Conservation (phyloP, 92 coral and sea anemone genomes). For the Epizoanthus illoricatus region DNA sequence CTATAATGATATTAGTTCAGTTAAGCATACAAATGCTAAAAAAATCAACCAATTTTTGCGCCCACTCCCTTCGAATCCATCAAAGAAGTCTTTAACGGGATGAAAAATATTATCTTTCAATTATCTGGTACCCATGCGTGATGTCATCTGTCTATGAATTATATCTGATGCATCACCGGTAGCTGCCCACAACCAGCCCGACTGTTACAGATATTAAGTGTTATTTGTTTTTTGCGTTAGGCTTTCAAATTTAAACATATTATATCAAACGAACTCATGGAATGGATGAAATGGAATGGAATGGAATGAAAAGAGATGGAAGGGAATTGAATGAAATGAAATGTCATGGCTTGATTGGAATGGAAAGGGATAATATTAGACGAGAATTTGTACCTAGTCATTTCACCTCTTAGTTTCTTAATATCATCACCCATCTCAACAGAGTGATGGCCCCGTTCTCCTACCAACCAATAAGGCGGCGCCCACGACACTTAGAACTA, state of each 20-base stretch:
- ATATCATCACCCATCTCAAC: neutral
- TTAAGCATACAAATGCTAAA: neutral
- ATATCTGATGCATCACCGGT: neutral
- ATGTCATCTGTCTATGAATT: conserved; percentile 21
- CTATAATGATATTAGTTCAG: neutral
- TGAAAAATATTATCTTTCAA: neutral
- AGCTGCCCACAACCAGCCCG: too few species aligned
- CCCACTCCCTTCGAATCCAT: neutral
- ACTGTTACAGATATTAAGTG: too few species aligned
- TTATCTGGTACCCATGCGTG: neutral
- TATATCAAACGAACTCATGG: too few species aligned
- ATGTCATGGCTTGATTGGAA: too few species aligned
- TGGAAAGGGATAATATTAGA: neutral
- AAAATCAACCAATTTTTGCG: neutral
- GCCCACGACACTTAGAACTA: conserved; percentile 18
- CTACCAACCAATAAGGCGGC: conserved; percentile 11
- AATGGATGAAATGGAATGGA: neutral
- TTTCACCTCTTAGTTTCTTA: neutral
- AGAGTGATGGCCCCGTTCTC: conserved; percentile 30
- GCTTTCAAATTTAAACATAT: too few species aligned
- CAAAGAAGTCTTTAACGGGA: neutral
- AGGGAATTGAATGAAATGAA: neutral
- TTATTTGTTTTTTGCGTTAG: too few species aligned
- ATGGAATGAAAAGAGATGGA: neutral
- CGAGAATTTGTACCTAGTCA: neutral